A percentile compares a stretch with the other conserved stretches of the same genome.
These are phyloP conservation scores for Lepidocolaptes lacrymiger DNA, from an alignment of 2,797 vertebrate genomes.

Conservation along the genomic window DNA sequence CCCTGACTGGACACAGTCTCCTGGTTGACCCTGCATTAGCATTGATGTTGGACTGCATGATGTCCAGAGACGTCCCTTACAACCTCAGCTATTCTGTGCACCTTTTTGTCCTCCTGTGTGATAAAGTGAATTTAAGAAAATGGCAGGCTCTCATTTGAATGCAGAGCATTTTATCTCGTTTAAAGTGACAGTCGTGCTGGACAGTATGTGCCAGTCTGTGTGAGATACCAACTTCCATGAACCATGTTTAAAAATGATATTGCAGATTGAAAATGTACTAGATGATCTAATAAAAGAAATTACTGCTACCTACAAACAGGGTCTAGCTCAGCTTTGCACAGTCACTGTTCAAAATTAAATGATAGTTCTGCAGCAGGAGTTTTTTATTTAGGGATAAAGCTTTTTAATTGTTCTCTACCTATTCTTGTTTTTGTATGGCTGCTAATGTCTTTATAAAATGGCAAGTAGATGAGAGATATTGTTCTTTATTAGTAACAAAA, in stretches of 20 bases:
- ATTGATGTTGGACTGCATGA: background rate
- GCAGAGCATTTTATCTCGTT: background rate
- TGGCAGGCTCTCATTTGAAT: background rate
- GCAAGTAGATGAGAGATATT: background rate
- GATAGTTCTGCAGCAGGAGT: background rate
- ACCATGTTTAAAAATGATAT: conserved; percentile 17
- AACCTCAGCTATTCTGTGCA: background rate
- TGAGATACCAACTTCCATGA: background rate
- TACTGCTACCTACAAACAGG: background rate
- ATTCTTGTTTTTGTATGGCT: background rate
- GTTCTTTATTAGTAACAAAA: conserved; percentile 15
- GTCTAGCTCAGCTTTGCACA: background rate
- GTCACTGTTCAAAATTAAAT: conserved; percentile 21
- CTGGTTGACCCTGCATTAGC: background rate
- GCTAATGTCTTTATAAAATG: conserved; percentile 1
- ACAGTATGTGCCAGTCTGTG: background rate
- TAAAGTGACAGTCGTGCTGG: background rate
- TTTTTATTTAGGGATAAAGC: conserved; percentile 16
- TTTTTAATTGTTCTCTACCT: conserved; percentile 39
- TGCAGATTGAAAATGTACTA: background rate
- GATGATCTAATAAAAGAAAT: conserved; percentile 56
- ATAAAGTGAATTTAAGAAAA: background rate
- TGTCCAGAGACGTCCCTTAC: background rate
- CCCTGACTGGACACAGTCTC: background rate
- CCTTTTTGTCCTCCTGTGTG: background rate